Evolutionary conservation across 2,797 vertebrate genomes (phyloP).

Genomic region (Cirrhinus molitorella): DNA sequence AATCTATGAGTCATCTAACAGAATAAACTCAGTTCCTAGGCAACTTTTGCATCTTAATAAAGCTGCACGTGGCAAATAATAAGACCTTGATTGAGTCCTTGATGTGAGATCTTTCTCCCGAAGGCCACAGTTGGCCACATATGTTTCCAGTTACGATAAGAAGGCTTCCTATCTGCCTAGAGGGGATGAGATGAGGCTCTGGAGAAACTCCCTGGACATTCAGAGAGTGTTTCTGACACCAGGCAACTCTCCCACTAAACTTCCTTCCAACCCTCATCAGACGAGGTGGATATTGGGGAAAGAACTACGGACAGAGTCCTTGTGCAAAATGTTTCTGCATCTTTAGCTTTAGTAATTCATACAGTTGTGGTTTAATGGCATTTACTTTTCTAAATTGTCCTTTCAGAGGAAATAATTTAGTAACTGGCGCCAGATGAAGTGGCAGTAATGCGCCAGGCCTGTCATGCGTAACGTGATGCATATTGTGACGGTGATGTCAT

Average conservation of each 20-base stretch:
- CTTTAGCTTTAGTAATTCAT: slow-evolving; percentile 1
- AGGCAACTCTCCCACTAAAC: slow-evolving; percentile 2
- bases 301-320: slow-evolving; percentile 6
- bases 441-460: slow-evolving; percentile 20
- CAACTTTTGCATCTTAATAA: slow-evolving; percentile 20
- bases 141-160: slow-evolving; percentile 33
- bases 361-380: slow-evolving; percentile 32
- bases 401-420: slow-evolving; percentile 32
- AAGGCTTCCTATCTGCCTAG: slow-evolving; percentile 13
- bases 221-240: slow-evolving; percentile 22
- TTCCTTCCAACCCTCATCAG: slow-evolving; percentile 11
- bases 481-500: slow-evolving; percentile 41
- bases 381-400: slow-evolving; percentile 33
- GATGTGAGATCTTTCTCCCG: not conserved
- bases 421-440: slow-evolving; percentile 40
- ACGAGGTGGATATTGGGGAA: not conserved
- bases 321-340: not conserved
- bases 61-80: slow-evolving; percentile 4
- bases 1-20: slow-evolving; percentile 5
- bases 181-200: slow-evolving; percentile 3
- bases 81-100: slow-evolving; percentile 15
- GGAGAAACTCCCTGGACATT: slow-evolving; percentile 32
- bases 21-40: not conserved
- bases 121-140: slow-evolving; percentile 20
- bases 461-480: slow-evolving; percentile 35